Base-by-base conservation (phyloP, 1,140 invertebrate species). In the Aphidius ervi region DNA sequence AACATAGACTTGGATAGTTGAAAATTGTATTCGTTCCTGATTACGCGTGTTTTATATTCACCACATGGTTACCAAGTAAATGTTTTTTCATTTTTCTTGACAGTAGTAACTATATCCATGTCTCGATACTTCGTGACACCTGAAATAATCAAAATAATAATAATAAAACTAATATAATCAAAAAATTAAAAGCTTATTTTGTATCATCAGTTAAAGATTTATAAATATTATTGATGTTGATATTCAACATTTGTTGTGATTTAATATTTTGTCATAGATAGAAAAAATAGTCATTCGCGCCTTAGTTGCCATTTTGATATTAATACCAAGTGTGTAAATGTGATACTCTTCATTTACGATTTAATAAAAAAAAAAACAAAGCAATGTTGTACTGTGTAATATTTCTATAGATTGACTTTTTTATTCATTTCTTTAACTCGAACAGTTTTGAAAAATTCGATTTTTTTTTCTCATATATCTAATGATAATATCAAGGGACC, bases 61-160 rank as follows among this genome's bases (percentile, higher is more conserved):
- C 68, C 70, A 70, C 70, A 73, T 73, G 70, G 70, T 65, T 69
- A 56, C 64, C 62, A 64, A 66, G 67, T 58, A 67, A 69, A 66
- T 62, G 61, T 68, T 54, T 49, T 46, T 62, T 53, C 58, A 23
- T 50, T 48, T 61, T 63, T 59, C 47, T n/a, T 50, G 50, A 47
- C 31, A 61, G 49, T 53, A 10, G 43, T 45, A 58, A 39, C 31
- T 46, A 46, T 46, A 56, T 52, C 48, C 43, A 42, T 41, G 48
- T 54, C 40, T 42, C 42, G 47, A 45, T 20, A 61, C 46, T 48
- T 16, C 5, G 46, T n/a, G 16, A 48, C 20, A 48, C 20, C 23
- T 43, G 4, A 43, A 43, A 43, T 10, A 43, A 43, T 43, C 42
- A 43, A 43, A 43, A 43, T 43, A 10, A 43, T 10, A 43, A 43